phyloP scores from a whole-genome alignment of 2,888 invertebrate genomes.

The Timandra comae region DNA sequence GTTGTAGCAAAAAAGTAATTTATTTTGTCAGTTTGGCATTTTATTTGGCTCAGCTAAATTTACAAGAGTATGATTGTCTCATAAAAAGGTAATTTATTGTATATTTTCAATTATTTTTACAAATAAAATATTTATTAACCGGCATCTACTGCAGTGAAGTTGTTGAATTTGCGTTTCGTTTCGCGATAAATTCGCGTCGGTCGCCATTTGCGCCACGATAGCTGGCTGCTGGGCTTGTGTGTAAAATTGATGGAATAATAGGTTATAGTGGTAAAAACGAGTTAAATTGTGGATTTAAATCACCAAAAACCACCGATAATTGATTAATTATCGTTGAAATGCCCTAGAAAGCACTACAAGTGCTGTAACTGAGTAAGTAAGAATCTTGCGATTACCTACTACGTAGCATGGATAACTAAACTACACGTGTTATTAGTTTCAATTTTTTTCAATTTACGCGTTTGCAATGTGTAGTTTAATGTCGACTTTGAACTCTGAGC shows the following conservation, averaged over 20 bases:
- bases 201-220: conserved; percentile 77
- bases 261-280: conserved; percentile 63
- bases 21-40: conserved; percentile 45
- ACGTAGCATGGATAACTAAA: conserved; percentile 27
- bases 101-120: conserved; percentile 24
- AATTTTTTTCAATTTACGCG: conserved; percentile 42
- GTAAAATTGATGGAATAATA: conserved; percentile 51
- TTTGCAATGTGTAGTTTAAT: conserved; percentile 31
- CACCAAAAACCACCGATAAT: conserved; percentile 7
- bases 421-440: conserved; percentile 54
- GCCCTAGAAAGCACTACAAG: conserved; percentile 33
- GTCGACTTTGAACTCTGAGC: conserved; percentile 36
- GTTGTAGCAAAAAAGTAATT: conserved; percentile 15
- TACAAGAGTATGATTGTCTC: conserved; percentile 70
- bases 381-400: conserved; percentile 29
- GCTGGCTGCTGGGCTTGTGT: conserved; percentile 53
- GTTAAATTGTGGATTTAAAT: conserved; percentile 47
- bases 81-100: conserved; percentile 51
- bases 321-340: conserved; percentile 8
- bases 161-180: conserved; percentile 35
- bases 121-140: conserved; percentile 30
- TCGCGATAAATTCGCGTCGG: conserved; percentile 53
- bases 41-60: conserved; percentile 70
- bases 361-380: conserved; percentile 54
- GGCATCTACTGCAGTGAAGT: conserved; percentile 49